Base-by-base conservation (phyloP, 2,113 vertebrate species). In the Eupsittula cactorum region DNA sequence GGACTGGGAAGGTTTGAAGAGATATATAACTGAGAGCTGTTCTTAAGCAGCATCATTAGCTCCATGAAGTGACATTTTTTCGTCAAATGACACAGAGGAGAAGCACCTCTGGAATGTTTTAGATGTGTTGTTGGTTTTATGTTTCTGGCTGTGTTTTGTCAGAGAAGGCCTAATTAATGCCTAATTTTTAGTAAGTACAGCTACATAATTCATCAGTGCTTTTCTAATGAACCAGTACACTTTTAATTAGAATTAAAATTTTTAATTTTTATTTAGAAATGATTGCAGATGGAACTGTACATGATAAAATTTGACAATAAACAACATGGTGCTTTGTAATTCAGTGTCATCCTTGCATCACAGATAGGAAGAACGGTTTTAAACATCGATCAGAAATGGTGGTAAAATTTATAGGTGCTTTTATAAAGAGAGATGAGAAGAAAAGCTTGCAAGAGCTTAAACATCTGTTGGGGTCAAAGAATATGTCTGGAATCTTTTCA, bases 151-250 rank as follows among this genome's bases (percentile, higher is more conserved):
- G 11, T 60, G 59, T 95, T 95, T 92, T 96, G 79, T 96, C 67
- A 86, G 71, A 92, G 90, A 92, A 95, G 85, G 41, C 90, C 82
- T 86, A 79, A 96, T 96, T 97, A 95, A 91, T 81, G 82, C 59
- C 71, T 86, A 47, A 71, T 74, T 88, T 94, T 78, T 94, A 81
- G 53, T 63, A 88, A 94, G 75, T 71, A 83, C 79, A 91, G 65
- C 94, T 97, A 80, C 59, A 84, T 94, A 69, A 80, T 92, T 79
- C 52, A 67, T 97, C 79, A 62, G 53, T 83, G 75, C 71, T 90
- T 96, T 92, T 70, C 82, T 86, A 76, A 95, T 28, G 55, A 96
- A 93, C 47, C 46, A 83, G 65, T 49, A 42, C 57, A 41, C 73
- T 96, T 93, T 90, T 88, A 93, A 92, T 97, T 83, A 96, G 70